Conservation (phyloP, 2,888 invertebrate species). For the Mylabris sibirica region DNA sequence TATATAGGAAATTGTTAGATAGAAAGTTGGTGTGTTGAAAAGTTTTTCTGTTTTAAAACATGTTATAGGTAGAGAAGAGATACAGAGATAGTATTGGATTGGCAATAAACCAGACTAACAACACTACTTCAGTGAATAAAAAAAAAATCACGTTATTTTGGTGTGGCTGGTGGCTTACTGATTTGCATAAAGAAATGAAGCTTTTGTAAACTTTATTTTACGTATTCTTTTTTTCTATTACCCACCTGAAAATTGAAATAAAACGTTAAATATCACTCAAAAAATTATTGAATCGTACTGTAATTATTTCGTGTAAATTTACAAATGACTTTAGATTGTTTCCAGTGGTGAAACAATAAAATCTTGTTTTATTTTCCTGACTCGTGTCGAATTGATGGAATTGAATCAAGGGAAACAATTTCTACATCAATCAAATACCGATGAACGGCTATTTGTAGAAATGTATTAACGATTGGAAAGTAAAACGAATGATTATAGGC, state of each 20-base stretch:
- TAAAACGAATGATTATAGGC: conserved; percentile 21
- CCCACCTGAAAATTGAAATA: no score
- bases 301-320: not conserved
- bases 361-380: not conserved
- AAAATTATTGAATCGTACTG: no score
- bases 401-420: not conserved
- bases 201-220: not conserved
- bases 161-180: not conserved
- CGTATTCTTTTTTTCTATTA: no score
- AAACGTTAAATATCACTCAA: no score
- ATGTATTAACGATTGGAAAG: conserved; percentile 23
- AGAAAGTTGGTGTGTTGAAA: not conserved
- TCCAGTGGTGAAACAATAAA: not conserved
- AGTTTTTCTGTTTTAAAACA: conserved; percentile 1
- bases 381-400: not conserved
- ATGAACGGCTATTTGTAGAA: not conserved
- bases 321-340: not conserved
- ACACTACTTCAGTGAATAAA: not conserved
- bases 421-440: not conserved
- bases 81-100: not conserved
- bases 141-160: not conserved
- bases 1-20: not conserved
- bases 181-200: not conserved
- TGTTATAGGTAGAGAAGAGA: not conserved
- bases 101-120: not conserved